Evolutionary conservation across 1,140 invertebrate genomes (phyloP).

Genomic region (Drosophila truncata): DNA sequence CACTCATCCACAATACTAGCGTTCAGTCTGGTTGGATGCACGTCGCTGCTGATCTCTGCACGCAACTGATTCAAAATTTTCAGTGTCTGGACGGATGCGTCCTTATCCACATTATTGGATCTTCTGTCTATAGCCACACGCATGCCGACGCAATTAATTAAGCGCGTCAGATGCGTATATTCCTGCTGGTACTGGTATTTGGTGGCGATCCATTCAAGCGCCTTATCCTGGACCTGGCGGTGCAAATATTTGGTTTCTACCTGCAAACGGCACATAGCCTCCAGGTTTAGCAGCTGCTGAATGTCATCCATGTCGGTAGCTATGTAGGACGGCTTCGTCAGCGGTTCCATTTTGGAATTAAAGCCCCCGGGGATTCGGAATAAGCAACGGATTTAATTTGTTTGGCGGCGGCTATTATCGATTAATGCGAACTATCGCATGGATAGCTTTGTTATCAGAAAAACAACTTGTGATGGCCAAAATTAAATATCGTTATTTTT

Average conservation of each 20-base stretch:
- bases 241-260: constrained; percentile 52
- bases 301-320: constrained; percentile 52
- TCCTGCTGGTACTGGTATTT: constrained; percentile 55
- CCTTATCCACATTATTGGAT: background rate
- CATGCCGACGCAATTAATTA: constrained; percentile 35
- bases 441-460: background rate
- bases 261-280: constrained; percentile 49
- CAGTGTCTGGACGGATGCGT: background rate
- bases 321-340: background rate
- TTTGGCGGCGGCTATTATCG: background rate
- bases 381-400: background rate
- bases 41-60: constrained; percentile 27
- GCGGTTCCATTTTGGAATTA: constrained; percentile 20
- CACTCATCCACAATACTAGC: constrained; percentile 19
- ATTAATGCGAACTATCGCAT: background rate
- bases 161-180: constrained; percentile 17
- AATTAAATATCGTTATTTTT: background rate
- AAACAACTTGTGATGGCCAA: background rate
- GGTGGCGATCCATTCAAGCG: constrained; percentile 41
- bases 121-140: constrained; percentile 13
- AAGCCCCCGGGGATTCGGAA: background rate
- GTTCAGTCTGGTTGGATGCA: constrained; percentile 11
- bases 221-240: constrained; percentile 61
- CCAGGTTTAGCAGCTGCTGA: constrained; percentile 57
- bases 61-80: background rate